A percentile compares a stretch with the other conserved stretches of the same genome.
These are phyloP conservation scores for Oreotrochilus melanogaster DNA, from an alignment of 2,113 vertebrate species.

Conservation along the genomic window DNA sequence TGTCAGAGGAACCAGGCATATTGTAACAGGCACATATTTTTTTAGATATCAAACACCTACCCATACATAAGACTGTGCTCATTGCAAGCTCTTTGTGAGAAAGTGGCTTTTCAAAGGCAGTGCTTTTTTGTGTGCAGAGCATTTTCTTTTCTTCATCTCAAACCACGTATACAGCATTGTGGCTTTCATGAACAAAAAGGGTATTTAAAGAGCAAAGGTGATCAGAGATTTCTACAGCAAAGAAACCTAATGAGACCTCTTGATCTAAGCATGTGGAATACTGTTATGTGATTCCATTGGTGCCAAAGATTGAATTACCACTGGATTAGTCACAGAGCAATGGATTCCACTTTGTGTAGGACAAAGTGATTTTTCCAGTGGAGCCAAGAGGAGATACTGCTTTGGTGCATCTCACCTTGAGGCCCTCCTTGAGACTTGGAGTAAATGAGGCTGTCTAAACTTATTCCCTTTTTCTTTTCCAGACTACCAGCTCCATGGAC, in stretches of 20 bases:
- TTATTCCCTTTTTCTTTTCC: conserved; percentile 31
- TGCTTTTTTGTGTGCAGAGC: background rate
- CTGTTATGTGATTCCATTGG: background rate
- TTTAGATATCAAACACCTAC: background rate
- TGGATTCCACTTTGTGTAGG: background rate
- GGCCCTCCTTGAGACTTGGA: background rate
- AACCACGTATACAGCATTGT: background rate
- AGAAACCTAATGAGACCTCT: background rate
- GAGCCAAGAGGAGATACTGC: background rate
- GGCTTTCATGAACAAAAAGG: background rate
- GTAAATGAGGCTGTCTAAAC: background rate
- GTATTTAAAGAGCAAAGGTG: background rate
- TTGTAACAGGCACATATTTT: background rate
- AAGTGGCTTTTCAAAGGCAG: background rate
- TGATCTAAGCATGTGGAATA: background rate
- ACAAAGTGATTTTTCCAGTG: background rate
- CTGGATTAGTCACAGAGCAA: background rate
- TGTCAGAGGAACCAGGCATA: background rate
- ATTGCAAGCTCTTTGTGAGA: background rate
- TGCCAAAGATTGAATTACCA: background rate
- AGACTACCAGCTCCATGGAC: conserved; percentile 19
- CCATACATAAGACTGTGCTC: background rate
- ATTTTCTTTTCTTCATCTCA: background rate
- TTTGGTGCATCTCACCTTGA: background rate
- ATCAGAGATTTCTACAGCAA: background rate